phyloP scores from a whole-genome alignment of 23 tunicate genomes.

The Styela plicata region DNA sequence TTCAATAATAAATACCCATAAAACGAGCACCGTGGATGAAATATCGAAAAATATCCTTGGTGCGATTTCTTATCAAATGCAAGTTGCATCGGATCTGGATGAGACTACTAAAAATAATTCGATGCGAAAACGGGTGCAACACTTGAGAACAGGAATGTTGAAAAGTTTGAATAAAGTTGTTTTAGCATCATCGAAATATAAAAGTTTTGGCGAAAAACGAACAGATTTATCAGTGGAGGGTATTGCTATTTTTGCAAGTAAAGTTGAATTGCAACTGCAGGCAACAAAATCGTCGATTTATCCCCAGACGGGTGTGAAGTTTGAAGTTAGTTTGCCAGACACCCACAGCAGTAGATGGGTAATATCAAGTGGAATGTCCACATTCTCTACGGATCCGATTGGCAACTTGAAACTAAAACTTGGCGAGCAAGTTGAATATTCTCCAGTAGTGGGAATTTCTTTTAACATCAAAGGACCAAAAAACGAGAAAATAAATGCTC shows the following conservation, averaged over 20 bases:
- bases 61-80: not conserved
- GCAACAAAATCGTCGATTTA: not conserved
- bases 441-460: not conserved
- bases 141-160: not conserved
- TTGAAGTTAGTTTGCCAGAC: not conserved
- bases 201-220: not conserved
- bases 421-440: not conserved
- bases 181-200: not conserved
- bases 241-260: not conserved
- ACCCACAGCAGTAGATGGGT: not conserved
- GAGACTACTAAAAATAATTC: not conserved
- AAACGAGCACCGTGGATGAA: not conserved
- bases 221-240: not conserved
- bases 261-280: not conserved
- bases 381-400: not conserved
- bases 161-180: not conserved
- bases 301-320: not conserved
- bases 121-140: not conserved
- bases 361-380: not conserved
- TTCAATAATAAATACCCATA: not conserved
- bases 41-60: not conserved
- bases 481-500: not conserved
- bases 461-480: not conserved
- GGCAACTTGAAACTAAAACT: not conserved
- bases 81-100: not conserved